Base-by-base conservation (phyloP, 2,888 invertebrate species). In the Chorisops tibialis region DNA sequence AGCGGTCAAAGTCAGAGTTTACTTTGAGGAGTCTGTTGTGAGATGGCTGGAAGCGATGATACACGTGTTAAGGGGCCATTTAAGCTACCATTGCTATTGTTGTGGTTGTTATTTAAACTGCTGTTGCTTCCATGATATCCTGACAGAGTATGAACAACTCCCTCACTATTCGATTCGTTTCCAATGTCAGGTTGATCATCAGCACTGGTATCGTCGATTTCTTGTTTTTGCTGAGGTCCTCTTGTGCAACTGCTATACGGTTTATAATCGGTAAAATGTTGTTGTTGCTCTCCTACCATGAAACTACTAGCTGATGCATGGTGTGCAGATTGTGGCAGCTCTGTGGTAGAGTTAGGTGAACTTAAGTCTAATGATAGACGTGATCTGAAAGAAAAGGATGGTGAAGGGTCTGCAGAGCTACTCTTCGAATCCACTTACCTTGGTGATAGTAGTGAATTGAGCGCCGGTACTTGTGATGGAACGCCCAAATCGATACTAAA, bases 401-500 rank as follows among this genome's bases (percentile, higher is more conserved):
- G n/a, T n/a, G n/a, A 24, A 24, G 43, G 4, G 11, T n/a, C 16
- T 39, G 16, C 4, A 43, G 16, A 11, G 47, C 12, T 5, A 18
- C 12, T 47, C 18, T 5, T 21, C 22, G 22, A 39, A 19, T 12
- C 12, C 1, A 43, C 52, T 56, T 68, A 71, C 72, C 71, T 71
- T 30, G 74, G 73, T 14, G 72, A 71, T 56, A 69, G 65, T 16
- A 67, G 50, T 30, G 65, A 62, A 58, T 61, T 62, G 58, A 64
- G 66, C 51, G 63, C 56, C 39, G 67, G 64, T 63, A 66, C 80
- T 68, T 84, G 81, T 73, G 82, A 83, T 48, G 85, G 83, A 6
- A 83, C 84, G 70, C 85, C 85, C 68, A 87, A 80, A 75, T 87
- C 87, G 72, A 87, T 80, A 70, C 86, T 86, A 74, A 85, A 86